A percentile compares a stretch with the other conserved stretches of the same genome.
These are phyloP conservation scores for Hippolais icterina DNA, from an alignment of 2,113 vertebrate genomes.

Conservation along the genomic window DNA sequence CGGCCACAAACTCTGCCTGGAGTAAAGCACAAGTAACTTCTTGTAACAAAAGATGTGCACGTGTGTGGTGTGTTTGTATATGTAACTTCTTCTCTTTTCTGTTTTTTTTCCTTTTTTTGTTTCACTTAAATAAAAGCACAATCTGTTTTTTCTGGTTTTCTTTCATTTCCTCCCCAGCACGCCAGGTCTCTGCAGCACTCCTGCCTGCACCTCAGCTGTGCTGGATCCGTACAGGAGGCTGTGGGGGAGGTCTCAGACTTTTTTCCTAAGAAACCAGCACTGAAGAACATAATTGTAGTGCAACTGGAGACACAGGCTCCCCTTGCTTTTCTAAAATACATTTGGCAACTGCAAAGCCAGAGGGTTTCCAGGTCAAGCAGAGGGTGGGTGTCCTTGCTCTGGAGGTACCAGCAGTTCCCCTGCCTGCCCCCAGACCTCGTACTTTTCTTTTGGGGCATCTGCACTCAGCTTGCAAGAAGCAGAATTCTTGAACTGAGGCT, in stretches of 20 bases:
- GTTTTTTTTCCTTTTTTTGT: rapidly evolving
- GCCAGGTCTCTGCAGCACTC: neutral
- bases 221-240: neutral
- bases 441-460: neutral
- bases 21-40: neutral
- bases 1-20: neutral
- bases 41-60: neutral
- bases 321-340: neutral
- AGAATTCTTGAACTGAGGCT: neutral
- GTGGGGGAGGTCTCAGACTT: neutral
- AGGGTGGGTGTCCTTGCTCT: neutral
- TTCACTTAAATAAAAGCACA: neutral
- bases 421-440: neutral
- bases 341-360: neutral
- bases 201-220: slow-evolving; percentile 30
- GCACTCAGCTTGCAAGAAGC: neutral
- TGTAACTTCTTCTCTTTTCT: neutral
- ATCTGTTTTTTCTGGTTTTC: neutral
- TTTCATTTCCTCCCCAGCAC: slow-evolving; percentile 4
- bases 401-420: neutral
- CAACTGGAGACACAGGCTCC: neutral
- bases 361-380: neutral
- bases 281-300: neutral
- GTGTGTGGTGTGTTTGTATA: neutral
- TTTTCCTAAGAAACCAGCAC: neutral